These are phyloP conservation scores for Pterocles orientalis DNA, from an alignment of 2,113 vertebrate genomes.

Conservation along the genomic window DNA sequence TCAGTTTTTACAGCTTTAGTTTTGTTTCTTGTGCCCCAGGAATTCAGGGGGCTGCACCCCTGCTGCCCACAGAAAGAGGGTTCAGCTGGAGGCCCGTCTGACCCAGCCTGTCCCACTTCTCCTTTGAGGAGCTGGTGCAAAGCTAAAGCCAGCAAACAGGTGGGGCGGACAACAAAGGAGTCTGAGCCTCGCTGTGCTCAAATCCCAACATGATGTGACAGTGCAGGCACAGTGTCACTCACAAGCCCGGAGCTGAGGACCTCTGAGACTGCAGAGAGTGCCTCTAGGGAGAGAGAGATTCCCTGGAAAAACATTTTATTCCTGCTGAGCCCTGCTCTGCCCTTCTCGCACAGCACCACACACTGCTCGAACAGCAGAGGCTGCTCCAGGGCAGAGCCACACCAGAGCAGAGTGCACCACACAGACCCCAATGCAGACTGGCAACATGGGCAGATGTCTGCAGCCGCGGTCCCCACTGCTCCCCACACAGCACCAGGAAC, in stretches of 20 bases:
- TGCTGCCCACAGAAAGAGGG: not conserved
- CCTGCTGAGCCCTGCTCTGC: not conserved
- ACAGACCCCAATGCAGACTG: not conserved
- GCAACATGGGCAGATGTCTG: not conserved
- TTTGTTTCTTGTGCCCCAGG: not conserved
- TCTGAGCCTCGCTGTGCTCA: not conserved
- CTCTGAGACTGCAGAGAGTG: not conserved
- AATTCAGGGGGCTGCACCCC: not conserved
- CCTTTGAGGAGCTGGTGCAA: not conserved
- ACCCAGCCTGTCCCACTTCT: not conserved
- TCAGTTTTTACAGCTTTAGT: not conserved
- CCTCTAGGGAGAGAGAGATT: not conserved
- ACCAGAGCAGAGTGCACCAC: not conserved
- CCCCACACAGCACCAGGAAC: not conserved
- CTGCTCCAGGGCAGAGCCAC: not conserved
- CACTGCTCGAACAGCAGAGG: rapidly evolving
- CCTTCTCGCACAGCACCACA: not conserved
- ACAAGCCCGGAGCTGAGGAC: not conserved
- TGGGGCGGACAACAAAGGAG: not conserved
- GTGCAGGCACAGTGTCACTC: not conserved
- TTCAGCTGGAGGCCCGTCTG: not conserved
- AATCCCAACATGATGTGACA: not conserved
- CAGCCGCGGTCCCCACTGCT: not conserved
- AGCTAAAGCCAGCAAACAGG: not conserved
- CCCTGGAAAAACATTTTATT: not conserved